These are phyloP conservation scores for Leptodirus hochenwartii DNA, from an alignment of 2,888 invertebrate species.

Conservation along the genomic window DNA sequence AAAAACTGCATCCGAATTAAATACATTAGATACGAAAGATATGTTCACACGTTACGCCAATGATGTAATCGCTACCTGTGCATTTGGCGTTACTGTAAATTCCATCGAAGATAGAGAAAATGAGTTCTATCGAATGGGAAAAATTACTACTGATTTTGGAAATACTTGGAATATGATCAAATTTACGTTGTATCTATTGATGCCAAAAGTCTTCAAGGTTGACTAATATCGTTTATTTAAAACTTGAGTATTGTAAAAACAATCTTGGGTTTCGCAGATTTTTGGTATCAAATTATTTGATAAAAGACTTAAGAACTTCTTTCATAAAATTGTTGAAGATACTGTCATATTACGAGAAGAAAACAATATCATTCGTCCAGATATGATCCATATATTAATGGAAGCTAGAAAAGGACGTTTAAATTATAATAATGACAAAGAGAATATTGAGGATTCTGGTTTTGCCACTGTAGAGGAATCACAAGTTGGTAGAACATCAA, in stretches of 20 bases:
- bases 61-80: slow-evolving; percentile 7
- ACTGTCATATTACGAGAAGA: slow-evolving; percentile 7
- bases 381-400: slow-evolving; percentile 32
- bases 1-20: slow-evolving; percentile 12
- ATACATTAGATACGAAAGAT: slow-evolving; percentile 20
- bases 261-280: no score
- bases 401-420: slow-evolving; percentile 28
- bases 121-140: slow-evolving; percentile 34
- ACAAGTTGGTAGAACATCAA: no score
- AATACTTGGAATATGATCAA: slow-evolving; percentile 11
- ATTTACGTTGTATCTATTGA: slow-evolving; percentile 9
- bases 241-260: no score
- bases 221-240: no score
- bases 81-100: slow-evolving; percentile 28
- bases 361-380: slow-evolving; percentile 9
- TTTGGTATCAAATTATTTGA: not conserved
- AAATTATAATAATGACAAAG: slow-evolving; percentile 8
- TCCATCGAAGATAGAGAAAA: slow-evolving; percentile 33
- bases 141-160: slow-evolving; percentile 21
- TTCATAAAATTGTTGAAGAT: slow-evolving; percentile 4
- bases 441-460: no score
- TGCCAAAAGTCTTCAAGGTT: slow-evolving; percentile 11
- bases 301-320: slow-evolving; percentile 2
- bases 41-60: slow-evolving; percentile 4
- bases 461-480: no score